Base-by-base conservation (phyloP, 2,888 invertebrate genomes). In the Parnassius mnemosyne region DNA sequence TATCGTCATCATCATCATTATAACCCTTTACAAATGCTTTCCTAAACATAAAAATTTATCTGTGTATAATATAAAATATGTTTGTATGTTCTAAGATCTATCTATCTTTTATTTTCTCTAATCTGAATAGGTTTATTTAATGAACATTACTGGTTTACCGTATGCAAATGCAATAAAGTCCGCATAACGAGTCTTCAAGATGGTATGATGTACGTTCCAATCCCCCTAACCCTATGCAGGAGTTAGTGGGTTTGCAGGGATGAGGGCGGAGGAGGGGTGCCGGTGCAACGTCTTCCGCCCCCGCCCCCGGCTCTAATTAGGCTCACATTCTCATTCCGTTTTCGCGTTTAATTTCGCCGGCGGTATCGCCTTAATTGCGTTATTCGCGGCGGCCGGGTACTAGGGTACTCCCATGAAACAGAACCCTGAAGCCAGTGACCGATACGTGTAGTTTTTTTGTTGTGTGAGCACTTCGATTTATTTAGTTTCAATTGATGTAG, bases 291-390 rank as follows among this genome's bases (percentile, higher is more conserved):
- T 78, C 73, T 70, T 69, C 70, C 49, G 49, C 13, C 61, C 60
- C 69, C 69, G 65, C 79, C 69, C 86, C 81, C 84, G 81, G 80
- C 87, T 88, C 92, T 93, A 92, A 93, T 93, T 92, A 92, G 92
- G 87, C 89, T 90, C 91, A 92, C 89, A 92, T 92, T 92, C 92
- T 91, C 92, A 87, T 92, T 92, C 88, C 87, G 89, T 92, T 92
- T 91, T 90, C 90, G 87, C 91, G 89, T 92, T 92, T 92, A 92
- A 92, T 92, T 92, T 90, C 81, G 87, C 84, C 81, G 81, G 91
- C 85, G 92, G 92, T 92, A 89, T 86, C 80, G 84, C 80, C 87
- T 90, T 92, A 92, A 93, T 92, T 92, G 92, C 91, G 85, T 92
- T 92, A 92, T 89, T 88, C 91, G 87, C 82, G 81, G 80, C 74